Evolutionary conservation across 2,113 vertebrate genomes (phyloP), one percentile per base, ranked within the genome.

Genomic region (Nanger granti): DNA sequence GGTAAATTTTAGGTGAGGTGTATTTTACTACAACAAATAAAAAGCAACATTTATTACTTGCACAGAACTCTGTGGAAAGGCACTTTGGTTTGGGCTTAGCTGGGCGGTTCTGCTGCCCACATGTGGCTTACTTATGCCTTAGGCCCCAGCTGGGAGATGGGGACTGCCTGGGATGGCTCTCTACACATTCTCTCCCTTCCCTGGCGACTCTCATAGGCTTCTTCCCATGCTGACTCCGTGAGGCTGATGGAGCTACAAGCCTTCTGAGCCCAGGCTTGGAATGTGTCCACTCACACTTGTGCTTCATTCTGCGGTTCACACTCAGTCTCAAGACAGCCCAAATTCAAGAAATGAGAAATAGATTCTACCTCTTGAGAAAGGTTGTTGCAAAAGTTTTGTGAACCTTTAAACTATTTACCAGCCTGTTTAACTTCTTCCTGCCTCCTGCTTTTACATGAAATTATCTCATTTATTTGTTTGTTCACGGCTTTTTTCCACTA

Each of bases 211-310:
- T 69, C 7, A 2, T 12, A 13, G 59, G 57, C n/a, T 29, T 5
- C 69, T 57, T 29, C 49, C 20, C 0, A 0, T 4, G 47, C 3
- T 15, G 69, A 11, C 4, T 37, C 69, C 12, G 1, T n/a, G 59
- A 87, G 83, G 44, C 41, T 34, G 14, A 66, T 3, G 59, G 54
- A 55, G 24, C 31, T 34, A 22, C 7, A 2, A 5, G 89, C 31
- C 10, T 28, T 24, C 34, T 31, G 44, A n/a, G 44, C 18, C 4
- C 3, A 3, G 28, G n/a, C 57, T 55, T 54, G 47, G 83, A n/a
- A 44, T 60, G 28, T 14, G 79, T 41, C n/a, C 54, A 15, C 22
- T 29, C 24, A 28, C 2, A 31, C 41, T 54, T 88, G 8, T 5
- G 47, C 15, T 5, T n/a, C 4, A 7, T 59, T 29, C 55, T 31